Base-by-base conservation (phyloP, 2,113 vertebrate genomes). In the Turdus rufiventris region DNA sequence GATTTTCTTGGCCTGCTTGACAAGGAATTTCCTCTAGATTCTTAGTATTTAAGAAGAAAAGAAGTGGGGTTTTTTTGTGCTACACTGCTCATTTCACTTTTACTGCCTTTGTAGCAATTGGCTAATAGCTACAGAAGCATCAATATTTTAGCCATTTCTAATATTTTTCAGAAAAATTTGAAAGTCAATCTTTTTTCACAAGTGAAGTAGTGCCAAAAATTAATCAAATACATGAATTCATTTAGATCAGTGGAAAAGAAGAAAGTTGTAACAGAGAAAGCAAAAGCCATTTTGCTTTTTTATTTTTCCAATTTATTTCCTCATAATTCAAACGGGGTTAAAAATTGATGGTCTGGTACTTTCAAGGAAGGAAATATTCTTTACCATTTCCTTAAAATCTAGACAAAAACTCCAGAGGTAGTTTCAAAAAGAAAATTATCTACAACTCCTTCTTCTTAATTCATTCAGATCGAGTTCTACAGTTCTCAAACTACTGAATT, bases 371-470 rank as follows among this genome's bases (percentile, higher is more conserved):
- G 9, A 78, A 76, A 70, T 25, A 57, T 1, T 43, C 4, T 28
- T 60, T n/a, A 81, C 12, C 33, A 56, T 56, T 86, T 75, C 23
- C 45, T 76, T 48, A 56, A 80, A 72, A 89, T 28, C 9, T 26
- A 48, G 7, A 38, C 8, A 34, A 88, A 81, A n/a, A 5, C 1
- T 6, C 5, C 2, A 61, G 2, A 33, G 3, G 3, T 2, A n/a
- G 18, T 13, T 65, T 20, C 1, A 63, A 47, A 75, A 60, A 54
- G 12, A 45, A 20, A 7, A 2, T 40, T 2, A 89, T 38, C 31
- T 57, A 75, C 8, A 65, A 31, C 16, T 60, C 61, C 7, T n/a
- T 38, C 50, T 81, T 73, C 28, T 40, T 58, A 63, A 60, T 79
- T 88, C 3, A 56, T 43, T 28, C 14, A 51, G 24, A 73, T 7